Evolutionary conservation across 2,113 vertebrate genomes (phyloP).

Genomic region (Motacilla alba): DNA sequence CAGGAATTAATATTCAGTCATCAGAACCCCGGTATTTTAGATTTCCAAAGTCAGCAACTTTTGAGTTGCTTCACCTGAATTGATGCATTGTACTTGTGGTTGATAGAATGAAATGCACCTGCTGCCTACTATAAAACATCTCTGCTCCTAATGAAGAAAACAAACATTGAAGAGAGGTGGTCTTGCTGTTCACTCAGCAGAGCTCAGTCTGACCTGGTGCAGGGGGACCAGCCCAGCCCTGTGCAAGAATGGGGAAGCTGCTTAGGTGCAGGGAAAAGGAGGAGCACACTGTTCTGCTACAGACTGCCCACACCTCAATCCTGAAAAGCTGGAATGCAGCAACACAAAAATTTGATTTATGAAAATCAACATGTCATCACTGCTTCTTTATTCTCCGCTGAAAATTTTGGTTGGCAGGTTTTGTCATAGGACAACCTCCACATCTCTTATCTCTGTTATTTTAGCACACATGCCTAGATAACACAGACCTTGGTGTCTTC

Average conservation of each 20-base stretch:
- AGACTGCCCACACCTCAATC: not conserved
- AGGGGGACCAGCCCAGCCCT: accelerated
- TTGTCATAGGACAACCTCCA: not conserved
- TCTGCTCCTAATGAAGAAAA: not conserved
- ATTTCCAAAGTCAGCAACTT: not conserved
- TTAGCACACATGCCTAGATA: not conserved
- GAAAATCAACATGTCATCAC: not conserved
- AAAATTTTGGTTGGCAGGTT: not conserved
- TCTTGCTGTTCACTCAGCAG: not conserved
- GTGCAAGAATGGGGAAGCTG: not conserved
- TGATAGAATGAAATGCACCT: not conserved
- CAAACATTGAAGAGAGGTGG: not conserved
- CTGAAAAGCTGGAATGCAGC: accelerated
- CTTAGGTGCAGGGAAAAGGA: not conserved
- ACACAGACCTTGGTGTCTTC: not conserved
- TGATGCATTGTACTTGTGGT: accelerated
- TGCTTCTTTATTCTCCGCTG: not conserved
- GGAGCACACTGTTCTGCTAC: not conserved
- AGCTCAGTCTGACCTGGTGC: not conserved
- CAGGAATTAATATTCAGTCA: not conserved
- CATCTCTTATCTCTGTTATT: not conserved
- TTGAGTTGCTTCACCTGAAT: not conserved
- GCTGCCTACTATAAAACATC: not conserved
- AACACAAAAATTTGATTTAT: not conserved
- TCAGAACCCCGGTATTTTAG: not conserved